Evolutionary conservation across 2,888 invertebrate species (phyloP).

Genomic region (Panzeria rudis): DNA sequence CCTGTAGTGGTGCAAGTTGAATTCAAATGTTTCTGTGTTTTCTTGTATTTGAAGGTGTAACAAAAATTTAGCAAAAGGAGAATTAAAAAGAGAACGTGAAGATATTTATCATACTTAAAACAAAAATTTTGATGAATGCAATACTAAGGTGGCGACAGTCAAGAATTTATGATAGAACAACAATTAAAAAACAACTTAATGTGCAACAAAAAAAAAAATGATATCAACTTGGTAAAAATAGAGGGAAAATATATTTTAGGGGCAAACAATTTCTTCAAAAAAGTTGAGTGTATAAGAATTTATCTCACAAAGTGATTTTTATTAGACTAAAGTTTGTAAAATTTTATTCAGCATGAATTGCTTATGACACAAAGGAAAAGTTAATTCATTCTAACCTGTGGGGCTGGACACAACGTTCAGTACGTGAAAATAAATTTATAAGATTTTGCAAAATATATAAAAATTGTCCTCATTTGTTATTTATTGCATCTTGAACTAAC

Average conservation of each 20-base stretch:
- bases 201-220: neutral
- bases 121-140: conserved; percentile 32
- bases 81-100: conserved; percentile 41
- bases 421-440: too few relatives aligned
- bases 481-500: too few relatives aligned
- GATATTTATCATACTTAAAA: conserved; percentile 57
- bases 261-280: too few relatives aligned
- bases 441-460: too few relatives aligned
- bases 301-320: too few relatives aligned
- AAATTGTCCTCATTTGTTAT: too few relatives aligned
- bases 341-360: too few relatives aligned
- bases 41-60: conserved; percentile 35
- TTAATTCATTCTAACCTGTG: too few relatives aligned
- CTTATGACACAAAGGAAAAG: too few relatives aligned
- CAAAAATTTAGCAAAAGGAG: neutral
- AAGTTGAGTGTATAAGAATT: too few relatives aligned
- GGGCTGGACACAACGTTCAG: too few relatives aligned
- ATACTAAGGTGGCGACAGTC: conserved; percentile 44
- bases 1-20: conserved; percentile 30
- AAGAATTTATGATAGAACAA: conserved; percentile 33
- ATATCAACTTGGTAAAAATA: neutral
- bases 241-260: neutral
- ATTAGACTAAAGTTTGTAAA: too few relatives aligned
- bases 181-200: neutral
- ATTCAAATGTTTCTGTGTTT: conserved; percentile 23